These are phyloP conservation scores for Cosmorhoe ocellata DNA, from an alignment of 2,888 invertebrate species.

Conservation along the genomic window DNA sequence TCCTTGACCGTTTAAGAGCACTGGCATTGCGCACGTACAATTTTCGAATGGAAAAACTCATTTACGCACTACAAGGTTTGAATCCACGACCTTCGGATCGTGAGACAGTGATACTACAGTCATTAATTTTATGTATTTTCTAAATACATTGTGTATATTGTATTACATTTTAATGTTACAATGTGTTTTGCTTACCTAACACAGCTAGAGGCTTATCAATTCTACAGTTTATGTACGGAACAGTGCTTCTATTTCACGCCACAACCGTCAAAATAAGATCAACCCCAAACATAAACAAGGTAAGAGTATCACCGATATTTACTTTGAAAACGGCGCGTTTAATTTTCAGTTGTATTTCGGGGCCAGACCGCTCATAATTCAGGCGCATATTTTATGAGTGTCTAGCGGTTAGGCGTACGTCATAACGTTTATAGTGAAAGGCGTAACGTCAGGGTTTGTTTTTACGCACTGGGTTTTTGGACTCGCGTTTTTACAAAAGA, in stretches of 20 bases:
- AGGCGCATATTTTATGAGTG: slow-evolving; percentile 70
- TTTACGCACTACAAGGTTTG: no score
- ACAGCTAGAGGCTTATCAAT: not conserved
- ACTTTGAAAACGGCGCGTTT: slow-evolving; percentile 46
- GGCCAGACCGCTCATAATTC: slow-evolving; percentile 54
- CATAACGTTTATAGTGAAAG: slow-evolving; percentile 52
- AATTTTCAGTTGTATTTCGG: slow-evolving; percentile 56
- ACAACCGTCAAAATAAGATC: slow-evolving; percentile 25
- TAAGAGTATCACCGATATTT: slow-evolving; percentile 39
- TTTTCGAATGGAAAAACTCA: no score
- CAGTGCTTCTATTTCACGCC: slow-evolving; percentile 7
- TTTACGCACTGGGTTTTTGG: slow-evolving; percentile 18
- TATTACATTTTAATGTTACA: no score
- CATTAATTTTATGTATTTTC: no score
- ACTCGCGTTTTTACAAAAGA: slow-evolving; percentile 16
- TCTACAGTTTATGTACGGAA: slow-evolving; percentile 5
- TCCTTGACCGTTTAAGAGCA: no score
- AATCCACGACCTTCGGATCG: no score
- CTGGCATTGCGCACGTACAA: no score
- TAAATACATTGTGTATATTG: no score
- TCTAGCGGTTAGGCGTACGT: slow-evolving; percentile 52
- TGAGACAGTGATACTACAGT: no score
- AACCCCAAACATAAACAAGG: slow-evolving; percentile 29
- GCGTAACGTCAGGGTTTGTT: slow-evolving; percentile 27
- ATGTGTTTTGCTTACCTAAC: not conserved